Percentiles rank a stretch among this genome's conserved stretches.
phyloP scores from a whole-genome alignment of 23 tunicate genomes.

The Oikopleura albicans region DNA sequence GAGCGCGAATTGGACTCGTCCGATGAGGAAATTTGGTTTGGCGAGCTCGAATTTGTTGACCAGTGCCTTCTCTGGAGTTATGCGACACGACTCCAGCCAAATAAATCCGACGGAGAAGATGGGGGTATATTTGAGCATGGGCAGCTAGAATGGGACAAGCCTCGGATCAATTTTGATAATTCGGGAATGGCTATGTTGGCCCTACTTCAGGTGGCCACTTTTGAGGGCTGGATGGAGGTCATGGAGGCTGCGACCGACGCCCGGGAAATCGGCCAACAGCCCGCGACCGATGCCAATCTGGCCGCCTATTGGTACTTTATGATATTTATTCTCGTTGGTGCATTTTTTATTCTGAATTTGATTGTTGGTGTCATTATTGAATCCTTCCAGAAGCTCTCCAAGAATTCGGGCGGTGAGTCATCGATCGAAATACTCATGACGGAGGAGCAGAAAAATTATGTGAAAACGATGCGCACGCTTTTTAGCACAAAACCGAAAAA shows the following conservation, averaged over 20 bases:
- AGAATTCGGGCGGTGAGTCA: constrained; percentile 24
- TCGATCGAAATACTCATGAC: constrained; percentile 29
- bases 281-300: constrained; percentile 24
- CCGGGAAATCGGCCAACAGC: constrained; percentile 34
- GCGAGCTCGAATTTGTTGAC: neutral
- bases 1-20: neutral
- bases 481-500: constrained; percentile 79
- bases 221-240: constrained; percentile 91
- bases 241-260: constrained; percentile 67
- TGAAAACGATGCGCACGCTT: constrained; percentile 67
- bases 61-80: neutral
- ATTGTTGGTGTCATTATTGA: constrained; percentile 94
- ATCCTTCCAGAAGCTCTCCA: constrained; percentile 53
- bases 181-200: constrained; percentile 68
- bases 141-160: constrained; percentile 33
- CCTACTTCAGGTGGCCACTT: constrained; percentile 49
- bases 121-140: neutral
- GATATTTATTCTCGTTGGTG: constrained; percentile 49
- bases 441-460: constrained; percentile 46
- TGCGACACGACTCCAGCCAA: neutral
- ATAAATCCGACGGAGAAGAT: neutral
- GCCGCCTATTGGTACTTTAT: constrained; percentile 45
- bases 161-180: constrained; percentile 56
- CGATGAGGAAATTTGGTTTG: neutral
- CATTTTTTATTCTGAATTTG: constrained; percentile 71